Base-by-base conservation (phyloP, 2,888 invertebrate genomes). In the Ariolimax columbianus region DNA sequence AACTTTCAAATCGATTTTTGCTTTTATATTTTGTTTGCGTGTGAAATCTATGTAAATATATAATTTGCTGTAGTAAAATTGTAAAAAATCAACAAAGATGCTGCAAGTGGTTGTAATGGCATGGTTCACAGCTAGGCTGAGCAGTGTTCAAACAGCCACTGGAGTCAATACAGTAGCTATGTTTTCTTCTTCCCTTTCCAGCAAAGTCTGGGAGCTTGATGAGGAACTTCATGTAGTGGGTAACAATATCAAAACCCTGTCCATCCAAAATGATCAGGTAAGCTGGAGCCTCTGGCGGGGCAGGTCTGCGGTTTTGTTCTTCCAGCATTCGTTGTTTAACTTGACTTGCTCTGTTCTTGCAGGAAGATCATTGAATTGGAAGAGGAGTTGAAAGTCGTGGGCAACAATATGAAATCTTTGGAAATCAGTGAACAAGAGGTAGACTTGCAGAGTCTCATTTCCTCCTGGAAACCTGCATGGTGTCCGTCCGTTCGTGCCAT, bases 341-440 rank as follows among this genome's bases (percentile, higher is more conserved):
- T 77, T 82, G 33, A 82, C 85, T 85, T 85, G 85, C 68, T 85
- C 85, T 82, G 81, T 82, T 85, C 87, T 87, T 87, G 82, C 94
- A 96, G 95, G 93, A 99, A 99, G 97, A 99, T 99, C 96, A 98
- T 99, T 95, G 99, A 99, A 96, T 97, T 99, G 96, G 99, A 99
- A 95, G 99, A 99, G 95, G 99, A 99, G 95, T 96, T 99, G 95
- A 98, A 99, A 95, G 99, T 99, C 94, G 99, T 99, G 95, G 99
- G 99, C 95, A 99, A 99, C 97, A 99, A 99, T 96, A 96, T 99
- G 96, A 99, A 99, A 96, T 99, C 99, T 95, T 97, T 99, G 95
- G 99, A 99, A 96, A 99, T 99, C 95, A 98, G 98, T 94, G 99
- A 99, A 96, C 98, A 99, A 96, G 99, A 98, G 97, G 98, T 98